A percentile compares a stretch with the other conserved stretches of the same genome.
Evolutionary conservation across 2,888 invertebrate genomes (phyloP).

Genomic region (Papilio gigon): DNA sequence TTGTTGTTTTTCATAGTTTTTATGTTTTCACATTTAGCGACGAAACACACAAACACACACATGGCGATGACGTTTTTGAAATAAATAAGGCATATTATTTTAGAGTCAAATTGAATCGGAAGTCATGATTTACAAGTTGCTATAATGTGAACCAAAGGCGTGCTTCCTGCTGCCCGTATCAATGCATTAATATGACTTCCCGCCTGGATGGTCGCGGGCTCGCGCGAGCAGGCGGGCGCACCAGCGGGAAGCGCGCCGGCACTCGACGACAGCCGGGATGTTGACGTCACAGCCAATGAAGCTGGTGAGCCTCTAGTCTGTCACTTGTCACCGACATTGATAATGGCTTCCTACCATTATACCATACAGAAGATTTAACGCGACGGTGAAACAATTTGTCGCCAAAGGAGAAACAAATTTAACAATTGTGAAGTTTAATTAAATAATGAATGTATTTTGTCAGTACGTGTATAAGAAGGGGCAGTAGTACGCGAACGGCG

Average conservation of each 20-base stretch:
- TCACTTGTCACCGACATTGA: conserved; percentile 21
- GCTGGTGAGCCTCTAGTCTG: conserved; percentile 18
- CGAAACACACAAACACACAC: neutral
- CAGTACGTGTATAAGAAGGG: neutral
- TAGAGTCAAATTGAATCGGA: neutral
- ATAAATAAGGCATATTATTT: neutral
- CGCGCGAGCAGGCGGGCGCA: conserved; percentile 14
- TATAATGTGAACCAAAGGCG: conserved; percentile 6
- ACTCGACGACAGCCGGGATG: conserved; percentile 31
- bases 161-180: conserved; percentile 22
- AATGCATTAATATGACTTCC: conserved; percentile 20
- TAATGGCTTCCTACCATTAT: conserved; percentile 11
- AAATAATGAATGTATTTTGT: neutral
- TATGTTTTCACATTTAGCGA: neutral
- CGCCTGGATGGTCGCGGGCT: conserved; percentile 16
- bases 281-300: conserved; percentile 25
- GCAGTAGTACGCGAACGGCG: no score
- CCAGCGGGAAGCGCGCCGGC: conserved; percentile 11
- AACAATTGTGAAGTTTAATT: neutral
- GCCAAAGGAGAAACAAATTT: neutral
- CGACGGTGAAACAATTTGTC: neutral
- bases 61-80: neutral
- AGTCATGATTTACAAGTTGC: neutral
- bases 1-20: neutral
- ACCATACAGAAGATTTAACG: neutral